Evolutionary conservation across 1,140 invertebrate genomes (phyloP), one percentile per base, ranked within the genome.

Genomic region (Hermetia illucens): DNA sequence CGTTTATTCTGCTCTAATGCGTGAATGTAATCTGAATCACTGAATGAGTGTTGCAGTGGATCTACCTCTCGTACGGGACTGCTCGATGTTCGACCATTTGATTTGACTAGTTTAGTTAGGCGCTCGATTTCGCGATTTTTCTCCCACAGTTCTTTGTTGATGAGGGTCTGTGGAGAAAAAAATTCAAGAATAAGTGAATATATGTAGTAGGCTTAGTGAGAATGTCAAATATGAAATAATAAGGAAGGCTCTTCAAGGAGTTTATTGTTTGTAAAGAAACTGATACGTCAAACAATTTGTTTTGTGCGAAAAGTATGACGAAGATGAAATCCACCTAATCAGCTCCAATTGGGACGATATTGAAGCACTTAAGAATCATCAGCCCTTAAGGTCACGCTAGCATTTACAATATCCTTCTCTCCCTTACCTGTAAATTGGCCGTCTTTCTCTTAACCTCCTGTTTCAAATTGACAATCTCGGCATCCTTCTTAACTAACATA

Each of bases 41-140:
- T 42, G 24, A 49, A 58, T 17, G 55, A 52, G 22, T 51, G 48
- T 30, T 53, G 49, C 12, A 50, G 21, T 1, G 50, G 49, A 3
- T 29, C 34, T 47, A 15, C 42, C 46, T 6, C 40, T 42, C 2
- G 41, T 45, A 3, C 44, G 36, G 0, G 52, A 49, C 6, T 40
- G 25, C 24, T 8, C 24, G 24, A 27, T 29, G 18, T 38, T 29
- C 10, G 24, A 34, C 15, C 9, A 10, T 36, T 19, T 2, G 22
- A 12, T 30, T 30, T 30, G 1, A 58, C 13, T n/a, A 58, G 25
- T 35, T 58, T 55, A 18, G 51, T 58, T 3, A 82, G 52, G 36
- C 75, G 73, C 29, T 79, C 77, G 18, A 80, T 77, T 47, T 79
- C 73, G 19, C 70, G 69, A 46, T 79, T 79, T 46, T 77, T 78